Percentiles rank a stretch among this genome's conserved stretches.
Evolutionary conservation across 1,140 invertebrate species (phyloP).

Genomic region (Delia radicum): DNA sequence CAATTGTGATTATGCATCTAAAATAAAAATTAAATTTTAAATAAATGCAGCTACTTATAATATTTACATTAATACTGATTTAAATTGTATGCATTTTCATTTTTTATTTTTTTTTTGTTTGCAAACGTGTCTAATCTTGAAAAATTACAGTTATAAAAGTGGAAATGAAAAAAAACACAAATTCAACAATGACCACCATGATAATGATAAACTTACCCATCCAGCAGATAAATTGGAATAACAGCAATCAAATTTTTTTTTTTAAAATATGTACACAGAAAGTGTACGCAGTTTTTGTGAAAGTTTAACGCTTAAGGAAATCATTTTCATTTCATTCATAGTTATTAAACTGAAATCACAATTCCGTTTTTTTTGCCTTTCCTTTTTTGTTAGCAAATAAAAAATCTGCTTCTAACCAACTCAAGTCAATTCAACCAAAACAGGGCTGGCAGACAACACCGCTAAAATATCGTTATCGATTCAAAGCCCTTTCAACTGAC

Average conservation of each 20-base stretch:
- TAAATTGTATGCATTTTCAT: not conserved
- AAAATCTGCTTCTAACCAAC: no score
- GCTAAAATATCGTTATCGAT: no score
- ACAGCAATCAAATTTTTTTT: no score
- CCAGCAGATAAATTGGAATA: not conserved
- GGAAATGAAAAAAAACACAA: not conserved
- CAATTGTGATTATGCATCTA: no score
- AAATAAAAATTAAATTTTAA: no score
- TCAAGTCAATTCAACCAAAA: no score
- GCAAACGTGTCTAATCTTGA: not conserved
- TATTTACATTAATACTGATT: not conserved
- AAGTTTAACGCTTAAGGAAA: slow-evolving; percentile 14
- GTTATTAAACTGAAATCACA: not conserved
- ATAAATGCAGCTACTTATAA: no score
- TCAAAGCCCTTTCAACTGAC: no score
- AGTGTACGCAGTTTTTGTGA: not conserved
- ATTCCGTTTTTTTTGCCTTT: not conserved
- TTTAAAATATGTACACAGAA: no score
- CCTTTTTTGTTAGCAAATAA: no score
- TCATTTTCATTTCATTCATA: slow-evolving; percentile 1
- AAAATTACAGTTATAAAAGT: not conserved
- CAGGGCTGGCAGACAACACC: no score
- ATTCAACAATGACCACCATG: not conserved
- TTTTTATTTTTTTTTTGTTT: not conserved
- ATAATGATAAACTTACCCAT: not conserved